Base-by-base conservation (phyloP, 1,140 invertebrate species). In the Musca domestica region DNA sequence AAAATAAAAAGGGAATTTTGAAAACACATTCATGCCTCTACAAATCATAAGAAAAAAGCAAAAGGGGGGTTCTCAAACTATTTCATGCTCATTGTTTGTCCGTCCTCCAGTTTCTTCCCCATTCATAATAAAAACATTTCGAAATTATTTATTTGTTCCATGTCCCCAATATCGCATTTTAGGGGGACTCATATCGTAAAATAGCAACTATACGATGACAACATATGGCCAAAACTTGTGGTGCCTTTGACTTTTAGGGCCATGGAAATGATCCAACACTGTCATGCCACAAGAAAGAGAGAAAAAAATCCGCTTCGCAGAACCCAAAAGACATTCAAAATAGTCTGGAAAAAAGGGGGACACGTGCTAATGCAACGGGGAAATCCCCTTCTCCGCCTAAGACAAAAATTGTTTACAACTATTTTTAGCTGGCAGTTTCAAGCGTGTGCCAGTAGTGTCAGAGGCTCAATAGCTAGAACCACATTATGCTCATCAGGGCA, bases 121-220 rank as follows among this genome's bases (percentile, higher is more conserved):
- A 61, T 61, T 61, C 56, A 61, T 61, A 61, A 61, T 61, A 19
- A 34, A 61, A 61, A 61, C 27, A 61, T 61, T 41, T 41, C 6
- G 6, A 41, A 41, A 41, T 41, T 41, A 41, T 41, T 41, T 41
- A 41, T 41, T 41, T 41, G 6, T 10, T 41, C 2, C 34, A 41
- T 9, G 34, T 41, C 34, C 34, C 34, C 34, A 30, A 30, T 30
- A 30, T 30, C 9, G 10, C 4, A 41, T 2, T 41, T 41, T 5
- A 41, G 4, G 10, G 34, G 34, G 34, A 12, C 34, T 41, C 1
- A 27, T 27, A 30, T 27, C 54, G 17, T 20, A 51, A 30, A 58
- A 27, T 58, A 58, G 15, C 23, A 58, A 61, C 4, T 34, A 17
- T 61, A 34, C 34, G 56, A 61, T 61, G 56, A 61, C 56, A 61